Evolutionary conservation across 2,113 vertebrate genomes (phyloP), one percentile per base, ranked within the genome.

Genomic region (Dolichotis patagonum): DNA sequence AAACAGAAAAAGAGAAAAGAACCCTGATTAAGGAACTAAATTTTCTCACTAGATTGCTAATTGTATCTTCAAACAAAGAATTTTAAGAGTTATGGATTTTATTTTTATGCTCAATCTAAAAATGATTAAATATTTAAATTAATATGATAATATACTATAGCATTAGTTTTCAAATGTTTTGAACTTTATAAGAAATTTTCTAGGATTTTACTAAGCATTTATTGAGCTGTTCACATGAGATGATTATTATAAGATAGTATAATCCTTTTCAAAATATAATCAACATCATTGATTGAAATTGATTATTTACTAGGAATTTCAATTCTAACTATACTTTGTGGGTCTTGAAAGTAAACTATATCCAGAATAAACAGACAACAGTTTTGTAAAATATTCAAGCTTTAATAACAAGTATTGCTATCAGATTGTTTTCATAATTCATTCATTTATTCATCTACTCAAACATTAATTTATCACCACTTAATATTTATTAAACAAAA

Each of bases 161-260:
- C 58, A 22, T 65, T 93, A 60, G 19, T 80, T 88, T 95, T 93
- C 41, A 88, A 90, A 69, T 75, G 0, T 77, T 85, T 93, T 91
- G 10, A 16, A n/a, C 52, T 90, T 81, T 56, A 75, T 67, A 35
- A 30, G 24, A 85, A 75, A 43, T 86, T 52, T 88, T 92, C 16
- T 92, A 49, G 22, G 10, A 58, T 88, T 97, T 95, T 91, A 19
- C 32, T 92, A 78, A 85, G 12, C 32, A 62, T 82, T 80, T 89
- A 58, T 88, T 89, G 20, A 38, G 56, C 14, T 28, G 54, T 96
- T 88, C 77, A 78, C 22, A 54, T 88, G 58, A 89, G 88, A 14
- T 9, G 63, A 73, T 92, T 43, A n/a, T n/a, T 91, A 35, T 63
- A 85, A 28, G 19, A 46, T 24, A 85, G 20, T 77, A 22, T 91